These are phyloP conservation scores for Netelia virgata DNA, from an alignment of 2,888 invertebrate species.

Conservation along the genomic window DNA sequence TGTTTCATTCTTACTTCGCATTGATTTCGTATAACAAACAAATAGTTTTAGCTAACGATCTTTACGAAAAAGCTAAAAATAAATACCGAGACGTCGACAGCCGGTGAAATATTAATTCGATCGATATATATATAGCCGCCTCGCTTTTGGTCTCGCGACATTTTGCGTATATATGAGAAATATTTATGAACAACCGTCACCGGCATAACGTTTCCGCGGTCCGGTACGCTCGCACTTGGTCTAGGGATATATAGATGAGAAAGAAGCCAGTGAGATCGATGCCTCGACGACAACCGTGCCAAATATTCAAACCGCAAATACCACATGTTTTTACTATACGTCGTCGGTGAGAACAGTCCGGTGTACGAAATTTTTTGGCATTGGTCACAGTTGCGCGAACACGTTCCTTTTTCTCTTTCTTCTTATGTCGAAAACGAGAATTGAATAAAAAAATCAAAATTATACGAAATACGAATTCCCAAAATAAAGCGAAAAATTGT, in stretches of 20 bases:
- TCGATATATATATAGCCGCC: not conserved
- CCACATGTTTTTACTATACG: slow-evolving; percentile 20
- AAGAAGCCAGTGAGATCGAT: slow-evolving; percentile 51
- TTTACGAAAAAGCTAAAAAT: slow-evolving; percentile 31
- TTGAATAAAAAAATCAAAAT: not conserved
- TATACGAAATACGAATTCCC: not conserved
- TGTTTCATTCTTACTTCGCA: too few relatives aligned
- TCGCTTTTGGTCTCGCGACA: slow-evolving; percentile 14
- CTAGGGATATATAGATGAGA: slow-evolving; percentile 10
- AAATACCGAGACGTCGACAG: slow-evolving; percentile 20
- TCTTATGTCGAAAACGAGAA: not conserved
- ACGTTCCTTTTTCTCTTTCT: slow-evolving; percentile 25
- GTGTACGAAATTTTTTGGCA: slow-evolving; percentile 7
- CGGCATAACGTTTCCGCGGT: slow-evolving; percentile 24
- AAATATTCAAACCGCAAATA: slow-evolving; percentile 59
- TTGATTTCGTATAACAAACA: not conserved
- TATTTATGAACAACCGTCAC: slow-evolving; percentile 9
- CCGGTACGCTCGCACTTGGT: not conserved
- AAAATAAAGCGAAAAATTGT: not conserved
- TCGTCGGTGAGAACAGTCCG: not conserved
- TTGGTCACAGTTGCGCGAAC: slow-evolving; percentile 18
- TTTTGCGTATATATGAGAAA: not conserved
- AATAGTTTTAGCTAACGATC: slow-evolving; percentile 21
- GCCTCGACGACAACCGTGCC: slow-evolving; percentile 50
- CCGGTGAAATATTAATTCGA: slow-evolving; percentile 47